Percentiles rank a stretch among this genome's conserved stretches.
phyloP scores from a whole-genome alignment of 2,888 invertebrate species.

The Tenthredo scrophulariae region DNA sequence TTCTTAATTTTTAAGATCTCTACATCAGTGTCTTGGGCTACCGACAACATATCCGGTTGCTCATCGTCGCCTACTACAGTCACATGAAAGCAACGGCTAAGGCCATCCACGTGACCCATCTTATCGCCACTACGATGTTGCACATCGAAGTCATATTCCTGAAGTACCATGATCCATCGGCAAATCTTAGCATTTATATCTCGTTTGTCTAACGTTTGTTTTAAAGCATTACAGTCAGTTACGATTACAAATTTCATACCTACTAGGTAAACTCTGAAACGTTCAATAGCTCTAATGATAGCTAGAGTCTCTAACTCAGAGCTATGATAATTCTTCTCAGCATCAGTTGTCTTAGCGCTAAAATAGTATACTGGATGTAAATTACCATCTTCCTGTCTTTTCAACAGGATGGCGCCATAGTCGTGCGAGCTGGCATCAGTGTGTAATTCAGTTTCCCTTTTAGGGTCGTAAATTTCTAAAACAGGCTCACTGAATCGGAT shows the following conservation, averaged over 20 bases:
- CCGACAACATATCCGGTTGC: neutral
- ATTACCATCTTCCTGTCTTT: too few relatives aligned
- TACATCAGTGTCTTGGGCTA: neutral
- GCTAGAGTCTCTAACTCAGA: neutral
- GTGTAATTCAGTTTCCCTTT: slow-evolving; percentile 57
- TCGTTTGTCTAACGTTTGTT: neutral
- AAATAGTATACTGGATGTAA: too few relatives aligned
- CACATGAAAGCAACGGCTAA: neutral
- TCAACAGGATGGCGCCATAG: slow-evolving; percentile 52
- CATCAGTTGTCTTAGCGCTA: too few relatives aligned
- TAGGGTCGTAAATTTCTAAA: slow-evolving; percentile 60
- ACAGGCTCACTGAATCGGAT: slow-evolving; percentile 56
- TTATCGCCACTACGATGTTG: neutral
- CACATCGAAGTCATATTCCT: slow-evolving; percentile 4
- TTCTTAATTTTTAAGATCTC: neutral
- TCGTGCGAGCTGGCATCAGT: slow-evolving; percentile 58
- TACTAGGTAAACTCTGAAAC: neutral
- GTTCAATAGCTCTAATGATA: neutral
- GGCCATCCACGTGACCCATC: slow-evolving; percentile 20
- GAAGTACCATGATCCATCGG: slow-evolving; percentile 21
- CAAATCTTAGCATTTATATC: neutral
- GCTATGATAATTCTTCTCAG: slow-evolving; percentile 3
- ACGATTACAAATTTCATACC: neutral
- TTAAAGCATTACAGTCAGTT: slow-evolving; percentile 8
- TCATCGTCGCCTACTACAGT: neutral